Conservation (phyloP, 2,888 invertebrate genomes). For the Pantelozetes paolii region DNA sequence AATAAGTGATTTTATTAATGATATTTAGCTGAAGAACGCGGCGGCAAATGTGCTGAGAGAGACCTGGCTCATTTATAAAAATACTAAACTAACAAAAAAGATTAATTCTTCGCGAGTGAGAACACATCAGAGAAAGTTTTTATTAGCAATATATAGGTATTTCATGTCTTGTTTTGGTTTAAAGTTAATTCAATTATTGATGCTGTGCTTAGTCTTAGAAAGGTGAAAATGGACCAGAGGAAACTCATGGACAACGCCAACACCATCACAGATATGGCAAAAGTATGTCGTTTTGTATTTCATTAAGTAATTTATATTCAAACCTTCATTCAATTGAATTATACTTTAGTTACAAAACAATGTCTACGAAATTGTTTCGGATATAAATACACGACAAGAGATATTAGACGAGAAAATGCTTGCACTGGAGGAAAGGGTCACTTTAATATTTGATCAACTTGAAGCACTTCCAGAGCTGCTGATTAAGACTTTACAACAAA, state of each 20-base stretch:
- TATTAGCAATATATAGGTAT: constrained; percentile 98
- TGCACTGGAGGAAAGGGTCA: constrained; percentile 84
- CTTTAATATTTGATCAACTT: constrained; percentile 40
- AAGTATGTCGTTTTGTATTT: constrained; percentile 62
- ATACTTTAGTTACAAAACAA: constrained; percentile 86
- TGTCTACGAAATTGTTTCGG: constrained; percentile 95
- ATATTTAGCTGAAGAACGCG: constrained; percentile 88
- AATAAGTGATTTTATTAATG: too few species aligned
- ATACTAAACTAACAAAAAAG: constrained; percentile 95
- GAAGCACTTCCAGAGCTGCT: constrained; percentile 40
- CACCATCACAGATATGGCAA: constrained; percentile 98
- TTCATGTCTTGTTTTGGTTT: constrained; percentile 40
- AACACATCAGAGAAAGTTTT: constrained; percentile 97
- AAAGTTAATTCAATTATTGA: constrained; percentile 8
- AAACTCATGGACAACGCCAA: constrained; percentile 99
- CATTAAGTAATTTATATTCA: background rate
- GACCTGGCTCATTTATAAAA: constrained; percentile 99
- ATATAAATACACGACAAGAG: constrained; percentile 91
- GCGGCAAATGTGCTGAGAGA: constrained; percentile 98
- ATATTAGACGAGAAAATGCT: constrained; percentile 86
- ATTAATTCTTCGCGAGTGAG: constrained; percentile 93
- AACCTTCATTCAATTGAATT: background rate
- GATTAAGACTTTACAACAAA: constrained; percentile 37
- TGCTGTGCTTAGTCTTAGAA: constrained; percentile 92
- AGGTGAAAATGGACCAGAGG: constrained; percentile 99